phyloP scores from a whole-genome alignment of 1,140 invertebrate species.

The Pogonomyrmex californicus region DNA sequence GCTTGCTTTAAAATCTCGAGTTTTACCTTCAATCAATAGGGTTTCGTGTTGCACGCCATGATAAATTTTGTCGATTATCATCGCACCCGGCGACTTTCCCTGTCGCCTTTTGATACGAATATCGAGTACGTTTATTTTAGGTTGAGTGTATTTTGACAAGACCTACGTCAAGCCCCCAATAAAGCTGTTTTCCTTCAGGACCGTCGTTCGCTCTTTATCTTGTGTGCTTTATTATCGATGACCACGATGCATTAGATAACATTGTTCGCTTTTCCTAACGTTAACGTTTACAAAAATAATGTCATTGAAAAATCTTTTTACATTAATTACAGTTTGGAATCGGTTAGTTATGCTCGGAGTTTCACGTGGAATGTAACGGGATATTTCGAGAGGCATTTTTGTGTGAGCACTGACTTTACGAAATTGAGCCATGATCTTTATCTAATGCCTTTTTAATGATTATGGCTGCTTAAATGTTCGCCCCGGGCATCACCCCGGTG shows the following conservation, averaged over 20 bases:
- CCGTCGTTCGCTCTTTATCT: not conserved
- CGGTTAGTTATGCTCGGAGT: not conserved
- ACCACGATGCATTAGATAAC: not conserved
- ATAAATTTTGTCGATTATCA: slow-evolving; percentile 64
- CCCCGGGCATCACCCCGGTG: not conserved
- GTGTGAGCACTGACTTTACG: not conserved
- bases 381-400: slow-evolving; percentile 4
- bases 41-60: slow-evolving; percentile 66
- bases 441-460: slow-evolving; percentile 16
- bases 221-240: not conserved
- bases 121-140: slow-evolving; percentile 23
- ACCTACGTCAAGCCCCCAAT: not conserved
- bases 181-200: not conserved
- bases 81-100: not conserved
- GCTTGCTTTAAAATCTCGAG: slow-evolving; percentile 41
- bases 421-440: not conserved
- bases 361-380: not conserved
- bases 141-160: not conserved
- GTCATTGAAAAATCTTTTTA: not conserved
- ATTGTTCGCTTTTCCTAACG: not conserved
- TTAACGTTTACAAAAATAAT: not conserved
- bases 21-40: slow-evolving; percentile 71
- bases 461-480: not conserved
- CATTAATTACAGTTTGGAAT: not conserved
- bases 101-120: not conserved